Percentiles rank a stretch among this genome's conserved stretches.
Conservation (phyloP, 2,888 invertebrate species). For the Drosophila prostipennis region DNA sequence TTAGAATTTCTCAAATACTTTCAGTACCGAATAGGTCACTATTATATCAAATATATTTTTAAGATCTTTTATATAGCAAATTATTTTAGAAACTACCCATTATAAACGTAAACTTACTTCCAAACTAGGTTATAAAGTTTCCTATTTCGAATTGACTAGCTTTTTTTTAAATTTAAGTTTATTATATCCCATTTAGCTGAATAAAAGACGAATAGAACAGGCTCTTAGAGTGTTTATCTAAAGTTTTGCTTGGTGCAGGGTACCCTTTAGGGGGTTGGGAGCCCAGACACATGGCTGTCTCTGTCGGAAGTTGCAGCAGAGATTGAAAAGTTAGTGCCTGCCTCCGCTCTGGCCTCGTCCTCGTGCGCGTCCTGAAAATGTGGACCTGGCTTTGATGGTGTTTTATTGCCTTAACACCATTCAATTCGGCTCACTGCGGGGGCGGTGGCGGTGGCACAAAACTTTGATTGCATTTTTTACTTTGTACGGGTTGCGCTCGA, state of each 20-base stretch:
- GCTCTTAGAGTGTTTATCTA: background rate
- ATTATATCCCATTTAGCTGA: background rate
- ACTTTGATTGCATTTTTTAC: constrained; percentile 74
- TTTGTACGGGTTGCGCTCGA: constrained; percentile 36
- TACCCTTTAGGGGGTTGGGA: background rate
- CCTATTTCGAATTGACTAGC: background rate
- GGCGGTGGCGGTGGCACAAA: constrained; percentile 39
- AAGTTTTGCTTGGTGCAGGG: background rate
- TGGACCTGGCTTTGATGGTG: constrained; percentile 53
- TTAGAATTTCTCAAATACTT: background rate
- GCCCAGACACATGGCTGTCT: constrained; percentile 30
- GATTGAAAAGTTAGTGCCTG: constrained; percentile 74
- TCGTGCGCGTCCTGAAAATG: constrained; percentile 9
- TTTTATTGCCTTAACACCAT: constrained; percentile 77
- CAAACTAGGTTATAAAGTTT: too few relatives aligned
- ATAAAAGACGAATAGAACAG: background rate
- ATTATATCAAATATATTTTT: too few relatives aligned
- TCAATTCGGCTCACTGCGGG: constrained; percentile 20
- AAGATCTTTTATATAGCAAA: too few relatives aligned
- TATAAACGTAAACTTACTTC: too few relatives aligned
- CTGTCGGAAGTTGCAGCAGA: constrained; percentile 68
- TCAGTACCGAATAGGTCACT: too few relatives aligned
- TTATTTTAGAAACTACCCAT: too few relatives aligned
- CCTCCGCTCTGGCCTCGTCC: constrained; percentile 9
- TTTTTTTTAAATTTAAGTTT: background rate